Evolutionary conservation across 1,140 invertebrate genomes (phyloP), one percentile per base, ranked within the genome.

Genomic region (Cherax destructor): DNA sequence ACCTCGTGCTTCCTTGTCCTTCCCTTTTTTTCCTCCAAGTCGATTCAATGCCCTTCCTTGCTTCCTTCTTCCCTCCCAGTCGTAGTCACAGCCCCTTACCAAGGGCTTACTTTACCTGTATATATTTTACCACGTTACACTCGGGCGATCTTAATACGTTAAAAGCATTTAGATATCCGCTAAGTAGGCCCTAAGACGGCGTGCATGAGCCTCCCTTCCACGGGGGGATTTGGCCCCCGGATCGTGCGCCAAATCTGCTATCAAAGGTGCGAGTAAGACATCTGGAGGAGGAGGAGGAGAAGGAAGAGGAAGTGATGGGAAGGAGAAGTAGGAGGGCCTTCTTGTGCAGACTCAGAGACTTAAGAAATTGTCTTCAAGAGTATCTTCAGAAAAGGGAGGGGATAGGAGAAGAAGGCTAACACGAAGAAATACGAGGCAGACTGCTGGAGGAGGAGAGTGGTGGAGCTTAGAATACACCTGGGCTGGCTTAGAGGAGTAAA

Each of bases 121-220:
- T 74, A 74, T 30, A 30, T 24, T 24, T 74, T 24, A n/a, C 69
- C 69, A 24, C 7, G 69, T 74, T 30, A 74, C 11, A 74, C 78
- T n/a, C 78, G 3, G 30, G 74, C n/a, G 50, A 76, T 86, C 84
- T 41, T 86, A 86, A 86, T 86, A 52, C 74, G 49, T 86, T 86
- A 86, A 86, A 86, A 86, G 84, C 84, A 86, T 76, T 77, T 41
- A 50, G 84, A 86, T 59, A 77, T 77, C 76, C 72, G 10, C 49
- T 41, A 50, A 69, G 76, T 30, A 77, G 76, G 21, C 50, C 50
- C 72, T 86, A 76, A 86, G 84, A 74, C 84, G 72, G 13, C 16
- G 84, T 59, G 84, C 84, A 86, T 86, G 84, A 13, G 52, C 72
- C n/a, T 7, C 10, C 50, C 30, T 56, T 13, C 30, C 49, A 21